These are phyloP conservation scores for Rousettus leschenaultii DNA, from an alignment of 2,113 vertebrate species.

Conservation along the genomic window DNA sequence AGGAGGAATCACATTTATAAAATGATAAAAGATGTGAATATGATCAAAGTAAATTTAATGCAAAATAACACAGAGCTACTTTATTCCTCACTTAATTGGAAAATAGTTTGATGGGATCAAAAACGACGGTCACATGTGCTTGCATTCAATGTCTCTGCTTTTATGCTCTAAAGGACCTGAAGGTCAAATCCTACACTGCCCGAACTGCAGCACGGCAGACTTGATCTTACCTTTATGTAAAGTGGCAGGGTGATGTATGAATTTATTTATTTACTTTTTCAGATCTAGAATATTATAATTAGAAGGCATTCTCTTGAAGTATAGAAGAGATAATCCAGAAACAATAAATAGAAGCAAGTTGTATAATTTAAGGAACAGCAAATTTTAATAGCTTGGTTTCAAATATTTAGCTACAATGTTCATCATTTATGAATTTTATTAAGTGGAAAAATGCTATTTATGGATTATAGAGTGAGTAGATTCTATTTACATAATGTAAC, in stretches of 20 bases:
- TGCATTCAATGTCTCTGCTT: neutral
- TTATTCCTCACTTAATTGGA: neutral
- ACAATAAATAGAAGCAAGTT: neutral
- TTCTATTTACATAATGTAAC: neutral
- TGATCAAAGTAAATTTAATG: neutral
- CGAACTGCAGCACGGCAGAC: neutral
- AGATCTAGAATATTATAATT: neutral
- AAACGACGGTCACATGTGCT: neutral
- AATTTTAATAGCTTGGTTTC: neutral
- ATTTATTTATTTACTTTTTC: neutral
- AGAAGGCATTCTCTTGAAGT: neutral
- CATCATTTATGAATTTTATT: neutral
- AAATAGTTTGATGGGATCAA: neutral
- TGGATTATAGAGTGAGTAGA: neutral
- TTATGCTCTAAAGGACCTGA: neutral
- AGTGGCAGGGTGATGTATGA: constrained; percentile 88
- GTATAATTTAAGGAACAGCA: neutral
- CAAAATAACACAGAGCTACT: neutral
- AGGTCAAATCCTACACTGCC: neutral
- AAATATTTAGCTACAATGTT: neutral
- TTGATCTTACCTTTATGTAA: constrained; percentile 90
- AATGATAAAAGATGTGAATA: neutral
- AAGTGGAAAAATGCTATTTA: neutral
- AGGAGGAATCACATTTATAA: neutral
- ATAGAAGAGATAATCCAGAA: neutral